phyloP scores from a whole-genome alignment of 2,113 vertebrate species.

The Scalopus aquaticus region DNA sequence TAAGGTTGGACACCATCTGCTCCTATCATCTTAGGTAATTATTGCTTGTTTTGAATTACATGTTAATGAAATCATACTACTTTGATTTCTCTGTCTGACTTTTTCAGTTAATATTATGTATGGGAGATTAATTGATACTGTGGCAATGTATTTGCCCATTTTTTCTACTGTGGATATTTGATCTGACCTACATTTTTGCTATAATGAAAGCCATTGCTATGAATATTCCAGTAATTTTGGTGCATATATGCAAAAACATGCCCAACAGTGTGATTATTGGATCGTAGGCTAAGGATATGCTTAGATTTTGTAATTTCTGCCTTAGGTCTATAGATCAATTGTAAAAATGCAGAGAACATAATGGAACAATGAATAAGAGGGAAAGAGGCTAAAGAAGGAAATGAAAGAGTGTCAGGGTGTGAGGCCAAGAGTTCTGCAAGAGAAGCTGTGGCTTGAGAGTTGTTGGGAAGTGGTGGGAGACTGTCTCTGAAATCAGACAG shows the following conservation, averaged over 20 bases:
- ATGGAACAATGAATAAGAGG: not conserved
- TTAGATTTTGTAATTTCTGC: not conserved
- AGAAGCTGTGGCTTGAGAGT: not conserved
- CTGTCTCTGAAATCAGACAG: not conserved
- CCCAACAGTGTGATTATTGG: not conserved
- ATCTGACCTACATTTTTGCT: not conserved
- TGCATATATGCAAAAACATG: not conserved
- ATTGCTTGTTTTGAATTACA: not conserved
- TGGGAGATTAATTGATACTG: not conserved
- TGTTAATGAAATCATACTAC: not conserved
- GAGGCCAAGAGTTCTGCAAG: accelerated
- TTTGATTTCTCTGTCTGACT: not conserved
- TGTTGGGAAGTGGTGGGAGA: not conserved
- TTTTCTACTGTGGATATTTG: not conserved
- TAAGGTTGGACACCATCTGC: not conserved
- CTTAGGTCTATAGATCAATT: not conserved
- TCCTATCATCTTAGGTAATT: not conserved
- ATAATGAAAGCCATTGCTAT: not conserved
- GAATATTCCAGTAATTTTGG: not conserved
- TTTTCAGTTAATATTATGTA: not conserved
- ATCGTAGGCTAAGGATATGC: not conserved
- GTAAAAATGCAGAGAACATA: not conserved
- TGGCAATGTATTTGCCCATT: not conserved
- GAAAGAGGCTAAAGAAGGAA: not conserved
- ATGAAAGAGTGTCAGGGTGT: not conserved